Evolutionary conservation across 2,113 vertebrate genomes (phyloP), one percentile per base, ranked within the genome.

Genomic region (Oceanites oceanicus): DNA sequence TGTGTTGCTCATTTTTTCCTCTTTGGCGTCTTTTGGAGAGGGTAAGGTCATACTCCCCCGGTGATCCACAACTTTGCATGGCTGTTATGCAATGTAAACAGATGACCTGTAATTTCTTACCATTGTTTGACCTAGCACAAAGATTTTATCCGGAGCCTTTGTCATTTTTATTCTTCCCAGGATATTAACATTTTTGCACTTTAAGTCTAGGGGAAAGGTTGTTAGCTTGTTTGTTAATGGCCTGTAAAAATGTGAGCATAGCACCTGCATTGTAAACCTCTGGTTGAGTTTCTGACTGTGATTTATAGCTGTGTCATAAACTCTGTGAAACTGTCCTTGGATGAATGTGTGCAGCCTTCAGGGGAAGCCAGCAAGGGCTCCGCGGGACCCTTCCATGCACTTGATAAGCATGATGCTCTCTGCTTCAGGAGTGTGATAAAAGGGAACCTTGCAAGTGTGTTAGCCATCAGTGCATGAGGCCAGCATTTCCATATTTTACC

Each of bases 381-480:
- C 7, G 3, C 0, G 1, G 75, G 61, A 38, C 10, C 9, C 40
- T 20, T 45, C 27, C 63, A 8, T 1, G 1, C 12, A 4, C 30
- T 26, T 6, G 47, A 13, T 79, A 10, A 77, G 27, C 53, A 13
- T 19, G 3, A 38, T 66, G 29, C 58, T 55, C 67, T 68, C 71
- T 84, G 63, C 58, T 42, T 40, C 55, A 8, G 0, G 0, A n/a
- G 11, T 3, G 22, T 44, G 36, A 47, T 68, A 34, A 50, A 62
- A 90, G 42, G 50, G n/a, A 75, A 70, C 84, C 79, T 82, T 56
- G 63, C 15, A 14, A 67, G 62, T 9, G 3, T 40, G 77, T 30
- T 4, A 78, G 65, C 65, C 23, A 0, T 40, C 45, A 8, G 58
- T 19, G 21, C n/a, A 1, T 0, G 7, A 53, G 40, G 47, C 65